Evolutionary conservation across 1,140 invertebrate genomes (phyloP).

Genomic region (Drosophila kurseongensis): DNA sequence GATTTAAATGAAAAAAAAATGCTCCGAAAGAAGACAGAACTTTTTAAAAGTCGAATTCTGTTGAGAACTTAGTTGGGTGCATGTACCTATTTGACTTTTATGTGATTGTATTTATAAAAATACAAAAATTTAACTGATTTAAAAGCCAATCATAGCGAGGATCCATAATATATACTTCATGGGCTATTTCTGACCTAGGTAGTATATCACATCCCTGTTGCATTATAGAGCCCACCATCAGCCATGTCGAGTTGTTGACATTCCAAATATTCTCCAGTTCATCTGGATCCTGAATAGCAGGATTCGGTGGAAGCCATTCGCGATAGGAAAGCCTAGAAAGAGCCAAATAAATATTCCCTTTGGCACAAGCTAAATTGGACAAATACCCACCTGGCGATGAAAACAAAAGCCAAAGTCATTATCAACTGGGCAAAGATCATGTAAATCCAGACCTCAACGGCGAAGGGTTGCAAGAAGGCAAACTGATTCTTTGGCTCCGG

Average conservation of each 20-base stretch:
- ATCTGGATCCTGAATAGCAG: conserved; percentile 89
- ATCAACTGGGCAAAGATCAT: conserved; percentile 97
- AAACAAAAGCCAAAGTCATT: conserved; percentile 95
- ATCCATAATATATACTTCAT: too few species aligned
- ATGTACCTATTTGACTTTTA: too few species aligned
- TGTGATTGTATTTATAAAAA: too few species aligned
- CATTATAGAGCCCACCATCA: conserved; percentile 93
- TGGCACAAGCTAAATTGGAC: fast-evolving
- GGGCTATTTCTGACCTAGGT: conserved; percentile 88
- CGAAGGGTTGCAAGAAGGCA: conserved; percentile 96
- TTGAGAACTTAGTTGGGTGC: too few species aligned
- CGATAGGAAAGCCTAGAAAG: conserved; percentile 90
- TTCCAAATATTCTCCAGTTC: conserved; percentile 92
- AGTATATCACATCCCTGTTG: conserved; percentile 92
- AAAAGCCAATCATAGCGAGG: too few species aligned
- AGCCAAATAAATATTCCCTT: too few species aligned
- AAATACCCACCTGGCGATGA: conserved; percentile 91
- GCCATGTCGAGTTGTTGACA: conserved; percentile 91
- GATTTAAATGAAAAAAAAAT: too few species aligned
- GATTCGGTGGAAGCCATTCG: conserved; percentile 94
- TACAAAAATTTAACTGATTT: too few species aligned
- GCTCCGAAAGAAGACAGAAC: too few species aligned
- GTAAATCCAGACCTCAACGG: conserved; percentile 97
- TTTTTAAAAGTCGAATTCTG: too few species aligned
- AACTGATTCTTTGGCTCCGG: conserved; percentile 95